Conservation (phyloP, 1,140 invertebrate species). For the Papilio polyxenes region DNA sequence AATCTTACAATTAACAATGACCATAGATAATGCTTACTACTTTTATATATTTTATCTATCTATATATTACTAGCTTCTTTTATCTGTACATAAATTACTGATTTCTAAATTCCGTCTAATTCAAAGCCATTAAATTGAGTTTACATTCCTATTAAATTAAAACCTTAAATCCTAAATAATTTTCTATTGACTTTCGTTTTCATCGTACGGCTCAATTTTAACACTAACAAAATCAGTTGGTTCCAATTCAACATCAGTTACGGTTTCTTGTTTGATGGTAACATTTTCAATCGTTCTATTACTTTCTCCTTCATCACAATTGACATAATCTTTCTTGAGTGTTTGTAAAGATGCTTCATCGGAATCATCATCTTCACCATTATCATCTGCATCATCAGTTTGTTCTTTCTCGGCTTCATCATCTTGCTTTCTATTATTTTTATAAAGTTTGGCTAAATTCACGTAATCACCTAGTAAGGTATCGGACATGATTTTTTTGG, state of each 20-base stretch:
- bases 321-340: constrained; percentile 32
- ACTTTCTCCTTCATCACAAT: constrained; percentile 44
- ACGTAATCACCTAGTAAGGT: constrained; percentile 58
- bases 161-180: not conserved
- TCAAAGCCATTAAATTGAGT: not conserved
- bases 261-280: constrained; percentile 26
- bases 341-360: constrained; percentile 44
- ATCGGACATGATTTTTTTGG: constrained; percentile 54
- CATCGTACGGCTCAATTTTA: constrained; percentile 69
- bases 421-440: constrained; percentile 19
- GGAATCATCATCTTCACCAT: constrained; percentile 41
- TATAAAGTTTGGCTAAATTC: constrained; percentile 46
- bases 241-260: constrained; percentile 49
- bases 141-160: not conserved
- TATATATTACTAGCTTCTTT: no score
- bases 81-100: no score
- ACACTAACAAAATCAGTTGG: constrained; percentile 73
- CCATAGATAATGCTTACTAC: no score
- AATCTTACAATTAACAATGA: no score
- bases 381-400: constrained; percentile 38
- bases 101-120: no score
- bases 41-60: no score
- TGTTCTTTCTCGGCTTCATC: constrained; percentile 42
- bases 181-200: constrained; percentile 42
- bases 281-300: constrained; percentile 37